A percentile compares a stretch with the other conserved stretches of the same genome.
Conservation (phyloP, 2,113 vertebrate species). For the Ailuropoda melanoleuca region DNA sequence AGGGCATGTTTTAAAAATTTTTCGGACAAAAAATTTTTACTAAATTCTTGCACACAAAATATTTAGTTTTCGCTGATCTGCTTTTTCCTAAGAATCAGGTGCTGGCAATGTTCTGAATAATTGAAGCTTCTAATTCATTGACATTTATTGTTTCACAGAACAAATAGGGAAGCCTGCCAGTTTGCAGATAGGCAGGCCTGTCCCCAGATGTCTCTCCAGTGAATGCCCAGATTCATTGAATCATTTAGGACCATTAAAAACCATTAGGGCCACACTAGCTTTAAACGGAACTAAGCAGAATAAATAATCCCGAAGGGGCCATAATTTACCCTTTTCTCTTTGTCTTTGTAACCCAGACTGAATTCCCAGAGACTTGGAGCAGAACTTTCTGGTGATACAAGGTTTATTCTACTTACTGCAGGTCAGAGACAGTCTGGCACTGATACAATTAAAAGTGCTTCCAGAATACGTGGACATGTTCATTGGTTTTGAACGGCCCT, state of each 20-base stretch:
- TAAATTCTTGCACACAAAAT: constrained; percentile 22
- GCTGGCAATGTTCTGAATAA: constrained; percentile 60
- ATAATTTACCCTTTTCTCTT: background rate
- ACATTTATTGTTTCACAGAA: constrained; percentile 49
- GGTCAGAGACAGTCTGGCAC: background rate
- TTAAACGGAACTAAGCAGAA: constrained; percentile 30
- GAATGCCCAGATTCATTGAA: constrained; percentile 50
- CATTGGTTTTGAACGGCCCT: background rate
- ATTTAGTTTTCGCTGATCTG: constrained; percentile 1
- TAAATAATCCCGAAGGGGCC: background rate
- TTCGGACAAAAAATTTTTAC: background rate
- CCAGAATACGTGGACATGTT: background rate
- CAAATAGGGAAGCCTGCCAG: constrained; percentile 49
- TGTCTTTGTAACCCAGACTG: background rate
- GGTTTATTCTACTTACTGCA: background rate
- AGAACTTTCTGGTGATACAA: background rate
- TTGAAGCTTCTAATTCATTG: constrained; percentile 50
- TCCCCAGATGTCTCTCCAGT: constrained; percentile 19
- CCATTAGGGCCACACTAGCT: constrained; percentile 6
- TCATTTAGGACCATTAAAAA: constrained; percentile 48
- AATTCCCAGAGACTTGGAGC: background rate
- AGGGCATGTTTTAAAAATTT: background rate
- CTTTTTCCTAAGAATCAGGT: constrained; percentile 47
- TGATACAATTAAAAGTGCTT: background rate
- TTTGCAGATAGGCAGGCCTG: constrained; percentile 45